Evolutionary conservation across 2,888 invertebrate species (phyloP), one percentile per base, ranked within the genome.

Genomic region (Drosophila longiperda): DNA sequence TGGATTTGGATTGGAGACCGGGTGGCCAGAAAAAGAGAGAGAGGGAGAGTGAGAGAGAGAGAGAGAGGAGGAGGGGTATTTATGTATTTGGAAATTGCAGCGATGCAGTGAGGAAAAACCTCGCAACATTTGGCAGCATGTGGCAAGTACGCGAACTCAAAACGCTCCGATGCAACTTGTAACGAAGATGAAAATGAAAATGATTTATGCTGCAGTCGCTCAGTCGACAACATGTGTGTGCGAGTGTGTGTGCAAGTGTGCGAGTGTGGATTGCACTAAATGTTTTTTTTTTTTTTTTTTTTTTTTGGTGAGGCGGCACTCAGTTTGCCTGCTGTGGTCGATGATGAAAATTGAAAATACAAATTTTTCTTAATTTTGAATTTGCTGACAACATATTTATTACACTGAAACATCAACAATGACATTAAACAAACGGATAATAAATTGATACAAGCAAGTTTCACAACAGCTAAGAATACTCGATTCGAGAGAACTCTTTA

Each of bases 121-220:
- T 64, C 75, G 67, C 70, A 82, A 71, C 85, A 90, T 85, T 88
- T 88, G 90, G 90, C 85, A 86, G 85, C 90, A 90, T 90, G 90
- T 90, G 83, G 90, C 89, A 85, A 85, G 90, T 88, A 87, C 80
- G 86, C 83, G 86, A 72, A 75, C 84, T 78, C 67, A 61, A 76
- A 82, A 82, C 83, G 90, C 83, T 71, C 65, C 80, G 80, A 59
- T 84, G 84, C 90, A 84, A 89, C 84, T 87, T 87, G 82, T 76
- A 82, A 66, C 89, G 85, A 73, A 82, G 70, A 78, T 87, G 85
- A 87, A 89, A 55, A 55, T 55, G 55, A 55, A 55, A 85, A 84
- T 84, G 84, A 84, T 84, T 84, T 84, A 84, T 84, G 86, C 67
- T 74, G 82, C 87, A 84, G 73, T 71, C 60, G 40, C 61, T 73